A percentile compares a stretch with the other conserved stretches of the same genome.
phyloP scores from a whole-genome alignment of 1,140 invertebrate species.

The Macrosteles quadrilineatus region DNA sequence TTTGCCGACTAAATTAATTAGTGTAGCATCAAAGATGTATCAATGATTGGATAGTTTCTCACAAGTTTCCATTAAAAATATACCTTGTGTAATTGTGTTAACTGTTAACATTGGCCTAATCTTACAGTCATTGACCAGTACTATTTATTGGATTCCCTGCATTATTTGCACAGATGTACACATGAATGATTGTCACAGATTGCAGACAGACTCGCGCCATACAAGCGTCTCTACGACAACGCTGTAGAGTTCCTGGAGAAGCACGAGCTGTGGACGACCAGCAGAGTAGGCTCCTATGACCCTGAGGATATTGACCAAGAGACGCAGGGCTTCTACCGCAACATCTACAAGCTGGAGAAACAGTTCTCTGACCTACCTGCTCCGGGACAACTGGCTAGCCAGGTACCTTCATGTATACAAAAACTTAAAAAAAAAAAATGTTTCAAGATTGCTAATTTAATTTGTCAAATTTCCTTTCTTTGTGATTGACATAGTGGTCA shows the following conservation, averaged over 20 bases:
- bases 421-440: neutral
- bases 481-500: no score
- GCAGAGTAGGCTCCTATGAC: conserved; percentile 79
- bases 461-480: no score
- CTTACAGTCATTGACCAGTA: no score
- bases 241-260: conserved; percentile 84
- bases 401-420: no score
- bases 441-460: neutral
- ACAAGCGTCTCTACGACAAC: conserved; percentile 86
- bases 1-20: conserved; percentile 1
- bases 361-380: conserved; percentile 71
- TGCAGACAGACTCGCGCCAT: conserved; percentile 59
- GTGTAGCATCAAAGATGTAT: no score
- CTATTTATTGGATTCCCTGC: no score
- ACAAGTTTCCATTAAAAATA: no score
- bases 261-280: conserved; percentile 79
- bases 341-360: conserved; percentile 88
- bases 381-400: conserved; percentile 62
- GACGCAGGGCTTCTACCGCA: conserved; percentile 75
- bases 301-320: conserved; percentile 88
- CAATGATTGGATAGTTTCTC: no score
- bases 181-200: no score
- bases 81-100: no score
- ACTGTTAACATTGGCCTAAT: no score
- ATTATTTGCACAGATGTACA: no score